Base-by-base conservation (phyloP, 2,797 vertebrate genomes). In the Petrocephalus schoutedeni region DNA sequence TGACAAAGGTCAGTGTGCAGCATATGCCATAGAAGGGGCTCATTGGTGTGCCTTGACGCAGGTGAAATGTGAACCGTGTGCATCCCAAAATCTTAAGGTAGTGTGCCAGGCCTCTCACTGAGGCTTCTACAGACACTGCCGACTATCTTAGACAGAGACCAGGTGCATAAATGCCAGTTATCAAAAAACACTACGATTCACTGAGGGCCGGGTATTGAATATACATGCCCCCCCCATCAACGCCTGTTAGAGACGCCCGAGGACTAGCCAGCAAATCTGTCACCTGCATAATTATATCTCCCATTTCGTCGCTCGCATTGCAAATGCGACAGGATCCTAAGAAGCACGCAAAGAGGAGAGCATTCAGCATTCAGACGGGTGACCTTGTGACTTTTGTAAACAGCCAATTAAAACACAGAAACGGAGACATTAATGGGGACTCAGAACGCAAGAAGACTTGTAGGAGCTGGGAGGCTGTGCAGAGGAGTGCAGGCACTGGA, bases 1-100 rank as follows among this genome's bases (percentile, higher is more conserved):
- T 84, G 92, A 89, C 93, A 92, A 93, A 95, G 94, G 94, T 95
- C 94, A 95, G 90, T 89, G 88, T 89, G 90, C 89, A 90, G 91
- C 93, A 91, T 84, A 59, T 90, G 89, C 59, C 92, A 6, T 3
- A 32, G 32, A 10, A 89, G 93, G 91, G 92, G 90, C 92, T 91
- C 58, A 80, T 89, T 61, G 23, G 19, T 90, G 90, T 90, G 89
- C 88, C 5, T 49, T 7, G 4, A 14, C 16, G 1, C 58, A 64
- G 36, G 58, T 86, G 85, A 51, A 58, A 64, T n/a, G 9, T 61
- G 85, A 1, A 8, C 1, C 21, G 16, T 21, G 58, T 19, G 12
- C 12, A 1, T 61, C 9, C 0, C 19, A 49, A 61, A 49, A 41
- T 4, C 21, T 23, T 2, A 23, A 61, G 23, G 51, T 12, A 28